Base-by-base conservation (phyloP, 2,888 invertebrate genomes). In the Boloria selene region DNA sequence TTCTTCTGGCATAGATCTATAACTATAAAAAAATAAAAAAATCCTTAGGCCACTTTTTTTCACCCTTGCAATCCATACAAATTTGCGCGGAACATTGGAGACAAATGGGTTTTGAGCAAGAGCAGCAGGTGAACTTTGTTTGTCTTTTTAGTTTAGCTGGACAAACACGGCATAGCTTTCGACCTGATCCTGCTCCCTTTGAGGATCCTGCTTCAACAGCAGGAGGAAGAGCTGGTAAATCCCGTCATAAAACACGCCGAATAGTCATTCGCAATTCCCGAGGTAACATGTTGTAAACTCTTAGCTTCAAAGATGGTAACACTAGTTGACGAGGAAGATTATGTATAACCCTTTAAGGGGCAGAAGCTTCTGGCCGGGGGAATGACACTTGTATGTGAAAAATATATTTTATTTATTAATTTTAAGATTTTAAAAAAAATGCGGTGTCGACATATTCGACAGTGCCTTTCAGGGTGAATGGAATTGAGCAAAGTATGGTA, bases 101-200 rank as follows among this genome's bases (percentile, higher is more conserved):
- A n/a, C 47, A 45, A 13, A 58, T 58, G 45, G 58, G 45, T 45
- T 58, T 58, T 45, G 45, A 38, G 58, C 45, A 47, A 58, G 44
- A 44, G 13, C 58, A 58, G 45, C 58, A 58, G 16, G 45, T 58
- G 44, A 58, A 58, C 45, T 18, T 58, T 58, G 58, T 58, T 58
- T 58, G 17, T 58, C 58, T n/a, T 44, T 44, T n/a, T n/a, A n/a
- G n/a, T n/a, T n/a, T n/a, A n/a, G n/a, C n/a, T n/a, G n/a, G n/a
- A n/a, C n/a, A n/a, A 58, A 58, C 47, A 58, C 17, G 58, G 44
- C 58, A 58, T 18, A 58, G 58, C 18, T 58, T 58, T 14, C 31
- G 44, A 44, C 44, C 44, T 44, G 44, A 44, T 44, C 13, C 44
- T 44, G 44, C 44, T 44, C 13, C 44, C 44, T 44, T 44, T 44